Conservation (phyloP, 2,797 vertebrate genomes). For the Eulemur albifrons region DNA sequence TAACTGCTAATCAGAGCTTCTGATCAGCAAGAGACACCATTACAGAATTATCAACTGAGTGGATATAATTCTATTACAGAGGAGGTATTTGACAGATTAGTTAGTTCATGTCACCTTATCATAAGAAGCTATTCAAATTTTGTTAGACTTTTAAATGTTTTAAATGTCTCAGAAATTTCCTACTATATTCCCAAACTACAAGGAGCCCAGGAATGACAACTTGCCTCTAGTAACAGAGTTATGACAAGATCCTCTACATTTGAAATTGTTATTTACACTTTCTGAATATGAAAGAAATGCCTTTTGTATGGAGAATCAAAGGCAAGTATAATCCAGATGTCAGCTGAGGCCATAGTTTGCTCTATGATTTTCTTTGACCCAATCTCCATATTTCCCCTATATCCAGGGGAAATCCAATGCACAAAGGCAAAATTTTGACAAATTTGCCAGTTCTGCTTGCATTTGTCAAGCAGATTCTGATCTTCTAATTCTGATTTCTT, state of each 20-base stretch:
- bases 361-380: background rate
- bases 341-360: background rate
- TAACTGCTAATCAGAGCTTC: conserved; percentile 66
- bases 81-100: conserved; percentile 62
- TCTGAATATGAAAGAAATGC: conserved; percentile 10
- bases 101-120: conserved; percentile 51
- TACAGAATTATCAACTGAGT: conserved; percentile 60
- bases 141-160: conserved; percentile 47
- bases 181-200: background rate
- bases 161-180: conserved; percentile 21
- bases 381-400: background rate
- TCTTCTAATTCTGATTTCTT: background rate
- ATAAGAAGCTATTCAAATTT: conserved; percentile 44
- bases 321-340: background rate
- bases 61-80: conserved; percentile 52
- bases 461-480: background rate
- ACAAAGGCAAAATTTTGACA: background rate
- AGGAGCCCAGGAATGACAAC: background rate
- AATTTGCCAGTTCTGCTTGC: background rate
- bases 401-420: background rate
- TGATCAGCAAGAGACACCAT: conserved; percentile 37
- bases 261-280: background rate
- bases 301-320: background rate
- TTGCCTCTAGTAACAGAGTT: background rate
- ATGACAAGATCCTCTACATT: background rate